These are phyloP conservation scores for Argynnis bischoffii DNA, from an alignment of 2,888 invertebrate species.

Conservation along the genomic window DNA sequence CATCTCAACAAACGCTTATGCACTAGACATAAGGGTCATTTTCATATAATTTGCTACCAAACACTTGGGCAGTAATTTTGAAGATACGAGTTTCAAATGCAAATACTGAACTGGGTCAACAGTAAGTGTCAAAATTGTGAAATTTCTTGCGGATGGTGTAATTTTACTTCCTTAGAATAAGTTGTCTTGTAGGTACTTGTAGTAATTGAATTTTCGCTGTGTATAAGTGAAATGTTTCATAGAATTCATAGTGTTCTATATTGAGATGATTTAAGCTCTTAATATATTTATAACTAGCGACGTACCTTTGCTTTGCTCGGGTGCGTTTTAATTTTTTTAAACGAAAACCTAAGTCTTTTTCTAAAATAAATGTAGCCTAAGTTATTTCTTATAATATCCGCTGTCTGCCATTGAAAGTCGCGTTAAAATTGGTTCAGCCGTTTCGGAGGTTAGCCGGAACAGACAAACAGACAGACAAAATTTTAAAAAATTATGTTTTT, in stretches of 20 bases:
- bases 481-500: no score
- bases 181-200: conserved; percentile 1
- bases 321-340: no score
- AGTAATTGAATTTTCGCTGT: conserved; percentile 13
- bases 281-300: no score
- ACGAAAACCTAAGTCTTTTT: no score
- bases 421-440: no score
- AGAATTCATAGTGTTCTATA: neutral
- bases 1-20: neutral
- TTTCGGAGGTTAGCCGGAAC: no score
- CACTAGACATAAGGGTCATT: neutral
- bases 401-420: no score
- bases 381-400: no score
- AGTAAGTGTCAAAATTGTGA: conserved; percentile 17
- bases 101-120: conserved; percentile 18
- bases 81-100: conserved; percentile 15
- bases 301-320: no score
- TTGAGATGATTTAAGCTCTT: no score
- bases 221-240: neutral
- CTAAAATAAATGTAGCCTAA: no score
- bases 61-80: conserved; percentile 17
- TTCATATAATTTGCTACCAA: neutral
- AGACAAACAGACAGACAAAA: no score
- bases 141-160: conserved; percentile 4
- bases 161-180: conserved; percentile 5